Percentiles rank a stretch among this genome's conserved stretches.
Conservation (phyloP, 2,113 vertebrate species). For the Catharus fuscescens region DNA sequence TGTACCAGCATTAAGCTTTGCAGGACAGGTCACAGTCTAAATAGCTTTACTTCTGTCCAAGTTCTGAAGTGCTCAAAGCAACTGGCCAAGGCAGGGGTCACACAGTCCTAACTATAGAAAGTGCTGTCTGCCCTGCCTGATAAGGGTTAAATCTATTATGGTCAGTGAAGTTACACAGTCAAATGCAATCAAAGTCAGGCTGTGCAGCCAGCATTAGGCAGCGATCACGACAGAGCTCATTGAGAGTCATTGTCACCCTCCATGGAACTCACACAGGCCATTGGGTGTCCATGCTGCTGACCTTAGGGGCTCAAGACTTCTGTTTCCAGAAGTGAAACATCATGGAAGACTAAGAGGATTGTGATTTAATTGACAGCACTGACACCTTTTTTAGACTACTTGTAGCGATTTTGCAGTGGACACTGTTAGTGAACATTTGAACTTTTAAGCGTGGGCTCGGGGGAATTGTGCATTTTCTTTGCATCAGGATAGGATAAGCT, state of each 20-base stretch:
- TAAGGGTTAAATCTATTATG: slow-evolving; percentile 13
- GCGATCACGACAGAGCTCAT: neutral
- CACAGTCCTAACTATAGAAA: neutral
- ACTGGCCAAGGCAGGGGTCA: neutral
- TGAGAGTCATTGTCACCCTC: neutral
- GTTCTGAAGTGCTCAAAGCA: neutral
- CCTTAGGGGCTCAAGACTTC: neutral
- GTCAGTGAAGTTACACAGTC: neutral
- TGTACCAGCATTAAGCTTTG: neutral
- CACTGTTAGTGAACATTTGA: neutral
- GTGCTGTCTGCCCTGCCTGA: neutral
- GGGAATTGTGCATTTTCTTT: neutral
- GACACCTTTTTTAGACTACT: neutral
- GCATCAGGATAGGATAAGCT: neutral
- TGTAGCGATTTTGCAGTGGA: neutral
- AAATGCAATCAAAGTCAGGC: slow-evolving; percentile 29
- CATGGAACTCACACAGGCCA: neutral
- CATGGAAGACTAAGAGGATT: slow-evolving; percentile 7
- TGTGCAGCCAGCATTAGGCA: neutral
- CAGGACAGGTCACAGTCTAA: neutral
- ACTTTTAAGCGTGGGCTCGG: neutral
- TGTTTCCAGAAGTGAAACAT: neutral
- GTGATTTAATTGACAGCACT: neutral
- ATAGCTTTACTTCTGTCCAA: neutral
- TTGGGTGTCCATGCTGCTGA: neutral